Evolutionary conservation across 1,140 invertebrate species (phyloP).

Genomic region (Sycophila sp.): DNA sequence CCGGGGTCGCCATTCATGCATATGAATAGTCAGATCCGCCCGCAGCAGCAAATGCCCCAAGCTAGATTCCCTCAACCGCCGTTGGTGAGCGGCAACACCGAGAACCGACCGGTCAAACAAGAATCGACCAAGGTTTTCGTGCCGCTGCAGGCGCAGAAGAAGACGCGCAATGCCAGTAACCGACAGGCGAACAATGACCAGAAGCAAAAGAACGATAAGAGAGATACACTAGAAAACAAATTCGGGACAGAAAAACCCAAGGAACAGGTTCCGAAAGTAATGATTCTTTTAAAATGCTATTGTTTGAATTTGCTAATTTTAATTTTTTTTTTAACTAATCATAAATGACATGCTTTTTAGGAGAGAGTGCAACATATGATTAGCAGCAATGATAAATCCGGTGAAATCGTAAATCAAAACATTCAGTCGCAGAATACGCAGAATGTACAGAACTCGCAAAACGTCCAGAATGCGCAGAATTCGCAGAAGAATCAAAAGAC

Average conservation of each 20-base stretch:
- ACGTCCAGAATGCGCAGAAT: no score
- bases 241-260: conserved; percentile 35
- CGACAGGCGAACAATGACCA: conserved; percentile 17
- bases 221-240: conserved; percentile 16
- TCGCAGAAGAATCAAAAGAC: conserved; percentile 43
- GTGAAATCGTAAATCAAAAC: not conserved
- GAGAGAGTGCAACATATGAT: conserved; percentile 9
- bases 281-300: no score
- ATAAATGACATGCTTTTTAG: conserved; percentile 23
- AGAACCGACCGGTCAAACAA: not conserved
- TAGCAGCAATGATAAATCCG: conserved; percentile 5
- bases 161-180: conserved; percentile 49
- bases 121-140: conserved; percentile 57
- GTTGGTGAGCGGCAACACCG: not conserved
- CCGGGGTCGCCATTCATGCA: no score
- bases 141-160: conserved; percentile 64
- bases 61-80: not conserved
- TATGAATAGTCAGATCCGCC: no score
- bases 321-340: not conserved
- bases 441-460: conserved; percentile 12
- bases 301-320: no score
- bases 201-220: conserved; percentile 5
- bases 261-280: conserved; percentile 41
- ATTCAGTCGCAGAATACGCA: not conserved
- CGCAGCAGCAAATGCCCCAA: not conserved